Percentiles rank a stretch among this genome's conserved stretches.
Evolutionary conservation across 2,113 vertebrate species (phyloP).

Genomic region (Phalacrocorax brasilianus): DNA sequence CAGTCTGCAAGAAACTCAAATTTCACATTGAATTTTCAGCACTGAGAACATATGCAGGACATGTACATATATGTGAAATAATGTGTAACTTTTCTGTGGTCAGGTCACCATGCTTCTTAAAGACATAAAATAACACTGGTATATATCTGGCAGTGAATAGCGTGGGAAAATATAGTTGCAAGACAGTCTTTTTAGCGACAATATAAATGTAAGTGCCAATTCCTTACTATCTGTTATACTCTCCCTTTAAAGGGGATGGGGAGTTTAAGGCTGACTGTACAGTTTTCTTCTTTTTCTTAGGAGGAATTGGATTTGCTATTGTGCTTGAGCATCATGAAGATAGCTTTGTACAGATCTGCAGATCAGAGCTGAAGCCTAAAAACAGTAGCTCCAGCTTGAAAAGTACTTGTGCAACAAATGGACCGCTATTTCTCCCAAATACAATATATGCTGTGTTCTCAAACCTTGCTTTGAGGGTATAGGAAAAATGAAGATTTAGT

Average conservation of each 20-base stretch:
- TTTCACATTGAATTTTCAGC: background rate
- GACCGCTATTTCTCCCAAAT: background rate
- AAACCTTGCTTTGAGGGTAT: background rate
- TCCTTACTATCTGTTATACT: background rate
- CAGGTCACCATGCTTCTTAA: background rate
- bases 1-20: background rate
- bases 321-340: background rate
- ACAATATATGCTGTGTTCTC: slow-evolving; percentile 19
- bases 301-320: background rate
- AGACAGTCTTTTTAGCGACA: background rate
- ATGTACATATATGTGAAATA: background rate
- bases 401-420: background rate
- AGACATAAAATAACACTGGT: background rate
- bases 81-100: background rate
- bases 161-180: background rate
- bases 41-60: background rate
- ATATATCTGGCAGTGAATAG: background rate
- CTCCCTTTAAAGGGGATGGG: background rate
- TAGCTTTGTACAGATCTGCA: background rate
- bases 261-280: background rate
- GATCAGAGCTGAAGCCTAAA: background rate
- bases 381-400: background rate
- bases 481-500: background rate
- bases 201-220: background rate
- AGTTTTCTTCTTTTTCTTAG: background rate